Base-by-base conservation (phyloP, 1,140 invertebrate species). In the Lanistes nyassanus region DNA sequence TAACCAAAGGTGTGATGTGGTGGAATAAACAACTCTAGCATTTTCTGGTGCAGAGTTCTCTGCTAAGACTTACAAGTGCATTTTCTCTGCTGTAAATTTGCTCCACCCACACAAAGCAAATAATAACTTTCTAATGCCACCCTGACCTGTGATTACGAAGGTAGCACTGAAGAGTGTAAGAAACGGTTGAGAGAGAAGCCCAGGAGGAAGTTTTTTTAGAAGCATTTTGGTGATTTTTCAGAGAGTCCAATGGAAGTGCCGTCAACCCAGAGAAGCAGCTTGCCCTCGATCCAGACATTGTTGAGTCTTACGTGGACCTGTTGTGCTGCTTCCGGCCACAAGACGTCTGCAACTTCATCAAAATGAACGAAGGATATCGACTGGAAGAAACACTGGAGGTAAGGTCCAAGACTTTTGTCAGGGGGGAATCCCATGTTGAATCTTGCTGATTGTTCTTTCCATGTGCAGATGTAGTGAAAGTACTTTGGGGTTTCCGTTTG, bases 241-340 rank as follows among this genome's bases (percentile, higher is more conserved):
- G 86, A 56, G 85, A 87, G 66, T 66, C 82, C 34, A 77, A 74
- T 2, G 78, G 84, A 9, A 85, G 85, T 79, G 84, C 83, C 16
- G 80, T 85, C 36, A 79, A 86, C 64, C 76, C 80, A 51, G 85
- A 88, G 16, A 84, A 82, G 62, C 85, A 87, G 58, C 76, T 86
- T 5, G 79, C 73, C 26, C 79, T 90, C 21, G 87, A 89, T 26
- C 83, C 87, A 5, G 66, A 82, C 11, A 83, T 89, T 26, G 77
- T 86, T 73, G 88, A 90, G 74, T 73, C 85, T 9, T 89, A 93
- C 83, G 90, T 95, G 64, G 91, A 92, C 67, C 88, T 95, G 4
- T 92, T 95, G 90, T 95, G 94, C 82, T 88, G 91, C 77, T 88
- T 92, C 83, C 90, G 93, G 66, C 90, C 92, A 2, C 84, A 88